A percentile compares a stretch with the other conserved stretches of the same genome.
phyloP scores from a whole-genome alignment of 2,797 vertebrate genomes.

The Discoglossus pictus region DNA sequence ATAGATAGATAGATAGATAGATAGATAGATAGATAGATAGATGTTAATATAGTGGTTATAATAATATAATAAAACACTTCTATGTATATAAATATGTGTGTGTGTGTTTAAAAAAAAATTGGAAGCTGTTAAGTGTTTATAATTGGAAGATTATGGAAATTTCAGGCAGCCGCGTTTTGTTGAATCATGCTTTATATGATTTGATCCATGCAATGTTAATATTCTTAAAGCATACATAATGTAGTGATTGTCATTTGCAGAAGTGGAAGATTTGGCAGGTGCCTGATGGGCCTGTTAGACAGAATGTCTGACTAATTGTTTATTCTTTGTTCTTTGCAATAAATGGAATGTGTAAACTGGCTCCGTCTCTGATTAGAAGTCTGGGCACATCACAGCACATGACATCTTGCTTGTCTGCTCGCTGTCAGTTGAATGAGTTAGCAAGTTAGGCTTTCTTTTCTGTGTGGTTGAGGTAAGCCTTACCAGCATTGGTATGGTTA shows the following conservation, averaged over 20 bases:
- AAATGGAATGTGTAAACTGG: slow-evolving; percentile 42
- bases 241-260: slow-evolving; percentile 27
- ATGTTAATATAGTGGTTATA: no score
- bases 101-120: background rate
- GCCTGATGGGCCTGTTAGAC: slow-evolving; percentile 42
- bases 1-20: no score
- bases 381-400: slow-evolving; percentile 34
- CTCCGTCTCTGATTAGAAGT: slow-evolving; percentile 43
- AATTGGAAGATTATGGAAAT: background rate
- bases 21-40: no score
- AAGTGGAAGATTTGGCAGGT: slow-evolving; percentile 41
- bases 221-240: slow-evolving; percentile 21
- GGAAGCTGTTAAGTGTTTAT: background rate
- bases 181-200: background rate
- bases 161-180: background rate
- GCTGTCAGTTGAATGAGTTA: slow-evolving; percentile 43
- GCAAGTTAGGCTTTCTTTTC: slow-evolving; percentile 20
- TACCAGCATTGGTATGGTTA: slow-evolving; percentile 18
- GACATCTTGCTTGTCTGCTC: slow-evolving; percentile 35
- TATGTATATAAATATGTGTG: background rate
- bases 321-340: slow-evolving; percentile 40
- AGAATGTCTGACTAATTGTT: slow-evolving; percentile 47
- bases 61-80: no score
- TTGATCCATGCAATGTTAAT: slow-evolving; percentile 4
- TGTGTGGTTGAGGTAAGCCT: background rate